Conservation (phyloP, 2,113 vertebrate species). For the Alligator sinensis region DNA sequence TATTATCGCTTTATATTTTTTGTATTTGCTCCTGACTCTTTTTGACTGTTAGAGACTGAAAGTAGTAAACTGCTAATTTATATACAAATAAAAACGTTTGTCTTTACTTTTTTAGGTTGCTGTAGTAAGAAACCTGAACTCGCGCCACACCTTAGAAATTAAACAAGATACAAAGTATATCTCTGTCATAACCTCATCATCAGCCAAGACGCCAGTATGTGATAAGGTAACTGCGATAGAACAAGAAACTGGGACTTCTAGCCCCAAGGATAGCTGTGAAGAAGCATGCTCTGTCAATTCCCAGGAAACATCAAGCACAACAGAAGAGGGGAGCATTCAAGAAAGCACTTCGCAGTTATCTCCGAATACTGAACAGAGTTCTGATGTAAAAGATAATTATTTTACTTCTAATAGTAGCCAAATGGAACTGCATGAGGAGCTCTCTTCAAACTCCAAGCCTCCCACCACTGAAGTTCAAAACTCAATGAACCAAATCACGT, state of each 20-base stretch:
- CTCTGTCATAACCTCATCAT: background rate
- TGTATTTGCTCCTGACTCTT: background rate
- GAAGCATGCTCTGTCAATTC: background rate
- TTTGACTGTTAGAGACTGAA: background rate
- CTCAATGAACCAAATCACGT: background rate
- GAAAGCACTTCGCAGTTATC: background rate
- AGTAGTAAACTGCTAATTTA: background rate
- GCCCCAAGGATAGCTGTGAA: background rate
- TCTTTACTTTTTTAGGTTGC: conserved; percentile 56
- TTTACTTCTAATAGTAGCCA: conserved; percentile 36
- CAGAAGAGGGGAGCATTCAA: background rate
- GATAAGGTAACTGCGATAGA: conserved; percentile 9
- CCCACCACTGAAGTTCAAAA: conserved; percentile 8
- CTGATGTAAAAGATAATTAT: conserved; percentile 11
- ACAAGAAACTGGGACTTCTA: background rate
- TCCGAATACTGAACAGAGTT: background rate
- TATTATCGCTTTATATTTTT: background rate
- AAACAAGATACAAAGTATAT: conserved; percentile 50
- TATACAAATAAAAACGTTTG: background rate
- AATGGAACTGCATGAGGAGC: background rate
- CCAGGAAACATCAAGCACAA: background rate
- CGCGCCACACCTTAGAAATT: background rate
- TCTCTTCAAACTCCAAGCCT: conserved; percentile 41
- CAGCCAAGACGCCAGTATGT: background rate
- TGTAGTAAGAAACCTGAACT: conserved; percentile 70